Conservation (phyloP, 37 sponge, comb jelly and placozoan species). For the Hormiphora californensis region DNA sequence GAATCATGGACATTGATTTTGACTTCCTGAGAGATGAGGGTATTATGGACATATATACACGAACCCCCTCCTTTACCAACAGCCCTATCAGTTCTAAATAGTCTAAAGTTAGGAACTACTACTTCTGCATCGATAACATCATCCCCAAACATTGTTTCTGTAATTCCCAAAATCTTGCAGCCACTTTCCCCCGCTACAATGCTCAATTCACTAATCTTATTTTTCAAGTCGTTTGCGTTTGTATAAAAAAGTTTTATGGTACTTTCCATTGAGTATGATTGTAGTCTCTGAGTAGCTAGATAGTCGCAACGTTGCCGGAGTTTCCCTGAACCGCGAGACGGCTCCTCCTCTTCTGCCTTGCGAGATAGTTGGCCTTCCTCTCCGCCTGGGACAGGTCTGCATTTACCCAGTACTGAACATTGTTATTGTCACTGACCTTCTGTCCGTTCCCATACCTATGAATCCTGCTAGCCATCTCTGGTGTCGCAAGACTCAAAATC, state of each 20-base stretch:
- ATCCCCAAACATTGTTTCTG: constrained; percentile 43
- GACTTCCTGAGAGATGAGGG: no score
- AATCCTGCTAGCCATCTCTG: no score
- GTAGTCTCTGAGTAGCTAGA: not conserved
- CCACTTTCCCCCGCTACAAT: not conserved
- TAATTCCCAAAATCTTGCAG: not conserved
- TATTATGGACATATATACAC: no score
- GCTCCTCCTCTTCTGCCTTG: constrained; percentile 29
- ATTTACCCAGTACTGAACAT: constrained; percentile 39
- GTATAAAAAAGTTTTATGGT: not conserved
- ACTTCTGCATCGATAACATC: constrained; percentile 35
- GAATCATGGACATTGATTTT: no score
- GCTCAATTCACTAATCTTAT: not conserved
- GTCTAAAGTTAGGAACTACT: not conserved
- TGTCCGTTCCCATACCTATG: no score
- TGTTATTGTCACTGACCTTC: no score
- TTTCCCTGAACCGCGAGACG: no score
- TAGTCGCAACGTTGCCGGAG: not conserved
- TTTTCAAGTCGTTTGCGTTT: constrained; percentile 44
- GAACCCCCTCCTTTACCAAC: no score
- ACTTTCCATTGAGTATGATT: not conserved
- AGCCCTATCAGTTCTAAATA: constrained; percentile 20
- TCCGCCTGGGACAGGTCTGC: not conserved
- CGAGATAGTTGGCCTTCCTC: constrained; percentile 27
- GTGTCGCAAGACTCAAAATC: no score